Evolutionary conservation across 2,113 vertebrate genomes (phyloP).

Genomic region (Addax nasomaculatus): DNA sequence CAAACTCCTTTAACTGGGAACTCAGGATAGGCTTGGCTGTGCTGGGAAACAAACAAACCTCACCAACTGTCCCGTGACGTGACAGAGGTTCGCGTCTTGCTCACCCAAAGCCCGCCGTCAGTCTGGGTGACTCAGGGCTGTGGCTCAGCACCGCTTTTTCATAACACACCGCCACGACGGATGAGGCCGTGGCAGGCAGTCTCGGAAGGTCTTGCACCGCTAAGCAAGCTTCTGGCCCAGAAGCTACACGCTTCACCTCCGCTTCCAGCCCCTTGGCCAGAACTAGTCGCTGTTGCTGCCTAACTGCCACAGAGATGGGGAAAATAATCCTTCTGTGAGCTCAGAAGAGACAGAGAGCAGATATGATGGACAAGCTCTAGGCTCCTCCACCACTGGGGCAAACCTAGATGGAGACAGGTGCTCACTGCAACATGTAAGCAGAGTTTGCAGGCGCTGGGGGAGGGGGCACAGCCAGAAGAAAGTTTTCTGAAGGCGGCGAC

Average conservation of each 20-base stretch:
- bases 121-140: not conserved
- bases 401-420: too few relatives aligned
- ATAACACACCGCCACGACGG: accelerated
- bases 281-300: not conserved
- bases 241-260: not conserved
- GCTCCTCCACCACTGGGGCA: not conserved
- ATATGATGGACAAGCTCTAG: not conserved
- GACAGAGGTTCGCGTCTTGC: not conserved
- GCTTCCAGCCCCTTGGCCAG: not conserved
- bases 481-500: not conserved
- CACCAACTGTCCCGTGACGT: not conserved
- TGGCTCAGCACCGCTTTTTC: not conserved
- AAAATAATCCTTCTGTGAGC: not conserved
- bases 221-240: not conserved
- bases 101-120: not conserved
- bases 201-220: not conserved
- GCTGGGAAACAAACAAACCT: not conserved
- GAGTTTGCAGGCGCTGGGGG: not conserved
- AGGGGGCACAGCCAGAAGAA: not conserved
- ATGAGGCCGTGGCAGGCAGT: not conserved
- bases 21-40: not conserved
- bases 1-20: not conserved
- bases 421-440: not conserved
- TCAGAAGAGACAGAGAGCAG: not conserved
- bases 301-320: not conserved